Base-by-base conservation (phyloP, 2,797 vertebrate genomes). In the Melanotaenia nigrans region DNA sequence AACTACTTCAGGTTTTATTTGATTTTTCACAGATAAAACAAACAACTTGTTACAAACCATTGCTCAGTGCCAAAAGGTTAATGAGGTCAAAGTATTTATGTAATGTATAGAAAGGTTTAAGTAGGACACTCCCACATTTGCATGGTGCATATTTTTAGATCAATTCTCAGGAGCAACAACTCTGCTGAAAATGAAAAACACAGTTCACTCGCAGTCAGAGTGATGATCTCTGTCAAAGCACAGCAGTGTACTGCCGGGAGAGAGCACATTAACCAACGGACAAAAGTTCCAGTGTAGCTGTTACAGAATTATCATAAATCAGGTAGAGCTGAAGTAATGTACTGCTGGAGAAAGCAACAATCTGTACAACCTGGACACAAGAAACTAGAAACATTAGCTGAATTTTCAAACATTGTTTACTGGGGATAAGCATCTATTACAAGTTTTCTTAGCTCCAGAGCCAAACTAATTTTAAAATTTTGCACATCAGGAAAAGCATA, bases 271-370 rank as follows among this genome's bases (percentile, higher is more conserved):
- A 76, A 47, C 55, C 36, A 76, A 65, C 11, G 51, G 55, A 53
- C 35, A 75, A 54, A 55, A 36, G 62, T 55, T 69, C 51, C 49
- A 54, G 49, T 58, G 57, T n/a, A 24, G 36, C 32, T 18, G 33
- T 54, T 35, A 60, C 38, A 59, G 36, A 61, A 55, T 60, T 66
- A 55, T 36, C 67, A 76, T 76, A 60, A 60, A 76, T 76, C 57
- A 71, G 13, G 14, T 56, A 30, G n/a, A 25, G 35, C 42, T 56
- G 55, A 36, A 76, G 36, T 65, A 65, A 55, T 11, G 51, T 55
- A 70, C 3, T 28, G 53, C 36, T 47, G 62, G 36, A 24, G 24
- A 33, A 56, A 65, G 49, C 18, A 70, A 61, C 38, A 77, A 45
- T 71, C 24, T 32, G 28, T n/a, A 18, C 47, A 42, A 64, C n/a